Conservation (phyloP, 1,140 invertebrate species). For the Drosophila navojoa region DNA sequence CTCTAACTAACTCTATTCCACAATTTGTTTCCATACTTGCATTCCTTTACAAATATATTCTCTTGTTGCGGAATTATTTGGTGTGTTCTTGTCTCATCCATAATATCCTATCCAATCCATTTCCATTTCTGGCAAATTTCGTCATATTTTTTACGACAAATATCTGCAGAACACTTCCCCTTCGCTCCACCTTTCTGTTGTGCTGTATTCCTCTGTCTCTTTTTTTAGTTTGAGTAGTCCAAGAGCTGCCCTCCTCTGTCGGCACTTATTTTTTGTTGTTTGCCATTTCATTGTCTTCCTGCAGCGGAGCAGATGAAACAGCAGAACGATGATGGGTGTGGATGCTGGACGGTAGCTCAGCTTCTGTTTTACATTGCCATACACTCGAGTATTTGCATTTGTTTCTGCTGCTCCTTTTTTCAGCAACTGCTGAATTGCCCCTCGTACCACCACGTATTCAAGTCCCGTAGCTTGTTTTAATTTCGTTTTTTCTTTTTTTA, state of each 20-base stretch:
- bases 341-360: slow-evolving; percentile 14
- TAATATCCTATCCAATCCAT: slow-evolving; percentile 37
- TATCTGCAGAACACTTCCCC: slow-evolving; percentile 44
- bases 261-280: slow-evolving; percentile 48
- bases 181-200: slow-evolving; percentile 16
- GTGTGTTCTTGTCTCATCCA: slow-evolving; percentile 14
- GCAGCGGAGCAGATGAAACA: slow-evolving; percentile 19
- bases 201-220: not conserved
- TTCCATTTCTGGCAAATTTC: slow-evolving; percentile 22
- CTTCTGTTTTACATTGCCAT: slow-evolving; percentile 65
- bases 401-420: slow-evolving; percentile 24
- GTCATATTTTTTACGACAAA: slow-evolving; percentile 17
- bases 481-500: slow-evolving; percentile 65
- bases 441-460: slow-evolving; percentile 17
- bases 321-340: slow-evolving; percentile 25
- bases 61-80: not conserved
- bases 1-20: too few species aligned
- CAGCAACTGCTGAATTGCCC: slow-evolving; percentile 17
- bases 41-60: not conserved
- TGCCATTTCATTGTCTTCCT: slow-evolving; percentile 59
- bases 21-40: slow-evolving; percentile 1
- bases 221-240: not conserved
- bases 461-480: slow-evolving; percentile 59
- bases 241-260: slow-evolving; percentile 7
- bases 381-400: slow-evolving; percentile 62